A percentile compares a stretch with the other conserved stretches of the same genome.
Conservation (phyloP, 1,140 invertebrate genomes). For the Chlorops oryzae region DNA sequence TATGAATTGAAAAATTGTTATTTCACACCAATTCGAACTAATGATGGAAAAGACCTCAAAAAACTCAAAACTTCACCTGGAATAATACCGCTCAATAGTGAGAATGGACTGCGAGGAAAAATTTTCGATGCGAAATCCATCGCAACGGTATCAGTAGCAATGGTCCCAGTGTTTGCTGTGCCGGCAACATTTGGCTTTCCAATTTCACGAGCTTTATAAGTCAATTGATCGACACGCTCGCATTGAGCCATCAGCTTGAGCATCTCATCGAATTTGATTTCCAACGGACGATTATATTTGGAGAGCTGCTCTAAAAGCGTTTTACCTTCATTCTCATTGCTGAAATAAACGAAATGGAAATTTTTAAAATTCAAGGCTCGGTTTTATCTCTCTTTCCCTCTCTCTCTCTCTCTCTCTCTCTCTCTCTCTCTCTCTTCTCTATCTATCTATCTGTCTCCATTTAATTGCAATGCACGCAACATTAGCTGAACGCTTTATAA, state of each 20-base stretch:
- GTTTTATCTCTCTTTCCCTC: no score
- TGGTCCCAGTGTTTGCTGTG: constrained; percentile 45
- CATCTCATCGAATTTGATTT: constrained; percentile 65
- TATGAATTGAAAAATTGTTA: constrained; percentile 24
- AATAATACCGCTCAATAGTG: constrained; percentile 66
- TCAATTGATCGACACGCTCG: constrained; percentile 54
- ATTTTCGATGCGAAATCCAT: constrained; percentile 38
- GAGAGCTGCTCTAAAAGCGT: constrained; percentile 56
- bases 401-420: no score
- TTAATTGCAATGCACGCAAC: no score
- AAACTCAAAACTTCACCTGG: constrained; percentile 58
- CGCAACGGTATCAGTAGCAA: constrained; percentile 18
- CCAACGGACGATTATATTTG: constrained; percentile 53
- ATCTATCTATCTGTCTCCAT: no score
- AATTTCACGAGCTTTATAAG: constrained; percentile 19
- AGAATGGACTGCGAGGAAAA: constrained; percentile 57
- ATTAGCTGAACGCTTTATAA: no score
- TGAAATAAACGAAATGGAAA: constrained; percentile 44
- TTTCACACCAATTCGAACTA: not conserved
- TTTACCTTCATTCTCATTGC: constrained; percentile 60
- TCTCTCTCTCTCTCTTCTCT: no score
- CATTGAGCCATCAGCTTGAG: constrained; percentile 69
- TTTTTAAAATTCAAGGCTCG: not conserved
- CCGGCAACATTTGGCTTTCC: constrained; percentile 39
- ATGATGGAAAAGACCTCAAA: not conserved